Conservation (phyloP, 2,797 vertebrate species). For the Enteromius trimaculatus region DNA sequence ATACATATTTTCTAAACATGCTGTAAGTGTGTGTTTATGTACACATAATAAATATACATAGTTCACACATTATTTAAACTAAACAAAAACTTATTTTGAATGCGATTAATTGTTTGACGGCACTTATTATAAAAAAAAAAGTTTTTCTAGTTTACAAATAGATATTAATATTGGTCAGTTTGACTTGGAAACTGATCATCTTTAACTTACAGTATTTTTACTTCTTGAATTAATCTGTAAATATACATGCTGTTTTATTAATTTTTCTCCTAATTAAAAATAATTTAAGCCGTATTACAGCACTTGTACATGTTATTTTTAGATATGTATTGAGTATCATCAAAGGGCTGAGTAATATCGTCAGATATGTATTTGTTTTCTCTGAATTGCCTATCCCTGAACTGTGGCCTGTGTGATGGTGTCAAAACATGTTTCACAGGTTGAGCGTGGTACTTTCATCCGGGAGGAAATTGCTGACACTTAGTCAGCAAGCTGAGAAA, state of each 20-base stretch:
- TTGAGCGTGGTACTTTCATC: conserved; percentile 18
- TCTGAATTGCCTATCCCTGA: neutral
- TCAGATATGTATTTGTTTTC: neutral
- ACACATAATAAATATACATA: no score
- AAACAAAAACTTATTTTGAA: no score
- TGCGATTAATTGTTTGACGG: no score
- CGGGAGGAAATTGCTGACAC: conserved; percentile 60
- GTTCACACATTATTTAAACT: no score
- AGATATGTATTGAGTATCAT: neutral
- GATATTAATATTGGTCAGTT: neutral
- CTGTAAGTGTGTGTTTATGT: no score
- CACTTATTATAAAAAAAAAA: neutral
- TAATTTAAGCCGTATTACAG: neutral
- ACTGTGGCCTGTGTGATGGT: conserved; percentile 25
- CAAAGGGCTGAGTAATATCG: neutral
- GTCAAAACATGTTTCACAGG: conserved; percentile 29
- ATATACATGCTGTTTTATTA: neutral
- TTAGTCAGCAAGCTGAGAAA: conserved; percentile 64
- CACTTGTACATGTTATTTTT: neutral
- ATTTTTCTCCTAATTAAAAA: neutral
- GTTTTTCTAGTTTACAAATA: neutral
- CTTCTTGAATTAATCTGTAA: neutral
- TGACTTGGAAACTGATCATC: neutral
- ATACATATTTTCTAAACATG: no score
- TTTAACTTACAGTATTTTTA: neutral